Percentiles rank a stretch among this genome's conserved stretches.
Evolutionary conservation across 2,888 invertebrate genomes (phyloP).

Genomic region (Calameuta pallipes): DNA sequence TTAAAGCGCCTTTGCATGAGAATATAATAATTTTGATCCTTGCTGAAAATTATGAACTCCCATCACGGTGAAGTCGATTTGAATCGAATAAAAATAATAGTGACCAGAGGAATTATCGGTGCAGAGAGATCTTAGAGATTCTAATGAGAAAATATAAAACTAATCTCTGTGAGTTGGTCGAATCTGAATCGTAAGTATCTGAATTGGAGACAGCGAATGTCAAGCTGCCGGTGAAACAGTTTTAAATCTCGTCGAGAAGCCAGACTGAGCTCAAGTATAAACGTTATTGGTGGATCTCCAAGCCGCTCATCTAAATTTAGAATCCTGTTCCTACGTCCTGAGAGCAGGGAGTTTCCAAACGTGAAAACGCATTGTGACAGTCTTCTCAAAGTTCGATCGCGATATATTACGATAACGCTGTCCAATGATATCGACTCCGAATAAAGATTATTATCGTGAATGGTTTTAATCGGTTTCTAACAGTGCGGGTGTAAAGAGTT

Average conservation of each 20-base stretch:
- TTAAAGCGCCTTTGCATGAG: neutral
- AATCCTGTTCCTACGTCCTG: conserved; percentile 51
- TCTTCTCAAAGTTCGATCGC: neutral
- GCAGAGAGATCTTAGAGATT: neutral
- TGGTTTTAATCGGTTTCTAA: neutral
- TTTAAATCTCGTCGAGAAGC: conserved; percentile 14
- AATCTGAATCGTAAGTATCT: neutral
- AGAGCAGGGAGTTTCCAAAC: conserved; percentile 49
- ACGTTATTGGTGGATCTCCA: conserved; percentile 58
- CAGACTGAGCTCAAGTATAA: conserved; percentile 26
- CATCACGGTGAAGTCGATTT: neutral
- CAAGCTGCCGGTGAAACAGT: conserved; percentile 10
- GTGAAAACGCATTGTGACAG: conserved; percentile 27
- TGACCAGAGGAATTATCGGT: neutral
- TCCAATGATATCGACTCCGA: neutral
- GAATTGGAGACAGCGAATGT: neutral
- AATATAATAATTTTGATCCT: neutral
- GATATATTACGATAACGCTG: neutral
- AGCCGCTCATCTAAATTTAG: conserved; percentile 61
- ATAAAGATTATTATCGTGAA: neutral
- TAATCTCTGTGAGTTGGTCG: neutral
- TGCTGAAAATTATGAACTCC: neutral
- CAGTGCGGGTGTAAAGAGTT: neutral
- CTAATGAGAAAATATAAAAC: neutral
- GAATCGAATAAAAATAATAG: neutral